Base-by-base conservation (phyloP, 2,888 invertebrate species). In the Micropterix aruncella region DNA sequence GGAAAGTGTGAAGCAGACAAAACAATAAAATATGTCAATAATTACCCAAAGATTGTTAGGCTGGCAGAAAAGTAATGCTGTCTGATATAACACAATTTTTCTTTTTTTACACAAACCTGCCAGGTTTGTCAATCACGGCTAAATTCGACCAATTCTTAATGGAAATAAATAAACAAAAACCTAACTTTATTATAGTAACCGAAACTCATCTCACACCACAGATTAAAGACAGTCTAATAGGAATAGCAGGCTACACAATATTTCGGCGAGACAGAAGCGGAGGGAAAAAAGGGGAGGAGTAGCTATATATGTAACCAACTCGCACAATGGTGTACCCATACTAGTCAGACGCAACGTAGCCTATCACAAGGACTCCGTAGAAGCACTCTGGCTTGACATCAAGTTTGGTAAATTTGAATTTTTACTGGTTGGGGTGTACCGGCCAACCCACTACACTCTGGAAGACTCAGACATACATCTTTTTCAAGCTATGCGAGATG, bases 251-350 rank as follows among this genome's bases (percentile, higher is more conserved):
- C 16, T 38, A 38, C 38, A 38, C 38, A 38, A 16, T 38, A 18
- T 14, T 38, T 18, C 38, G 38, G 18, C 38, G 18, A 15, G 38
- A 38, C 15, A 38, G 38, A 15, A 18, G 38, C 4, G 38, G 15
- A 2, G 38, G 38, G 4, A 38, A 38, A 38, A 38, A 14, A 38
- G 38, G 38, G 38, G 38, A 38, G 38, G 38, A 17, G 15, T 38
- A 38, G 38, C 38, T 17, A 38, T 38, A 38, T 38, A 38, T 15
- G 18, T 15, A 9, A 17, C 12, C 16, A 38, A 38, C 38, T 38
- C 16, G 16, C 38, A 38, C 12, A 38, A 38, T 15, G n/a, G n/a
- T 12, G n/a, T 38, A 38, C 38, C 38, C 4, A 38, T 38, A 4
- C 9, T 38, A 15, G 38, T 18, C 16, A 38, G 38, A 38, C 4